A percentile compares a stretch with the other conserved stretches of the same genome.
Conservation (phyloP, 2,113 vertebrate species). For the Charadrius vociferus region DNA sequence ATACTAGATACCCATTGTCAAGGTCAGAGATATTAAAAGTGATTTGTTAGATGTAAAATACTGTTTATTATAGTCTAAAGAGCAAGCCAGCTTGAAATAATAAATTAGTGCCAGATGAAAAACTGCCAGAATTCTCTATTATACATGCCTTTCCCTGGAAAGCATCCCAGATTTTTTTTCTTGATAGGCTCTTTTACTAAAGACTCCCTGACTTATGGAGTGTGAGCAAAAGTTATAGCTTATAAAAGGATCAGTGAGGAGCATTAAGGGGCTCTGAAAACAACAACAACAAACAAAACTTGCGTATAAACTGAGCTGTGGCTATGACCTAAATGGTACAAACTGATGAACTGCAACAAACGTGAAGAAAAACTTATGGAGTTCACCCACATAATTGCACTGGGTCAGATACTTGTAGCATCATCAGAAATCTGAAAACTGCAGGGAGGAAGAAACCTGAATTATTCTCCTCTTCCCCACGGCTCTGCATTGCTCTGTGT, state of each 20-base stretch:
- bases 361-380: background rate
- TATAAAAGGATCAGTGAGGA: slow-evolving; percentile 48
- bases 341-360: slow-evolving; percentile 47
- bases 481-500: background rate
- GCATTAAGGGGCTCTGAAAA: slow-evolving; percentile 45
- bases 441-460: background rate
- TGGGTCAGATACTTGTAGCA: slow-evolving; percentile 38
- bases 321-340: background rate
- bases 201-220: slow-evolving; percentile 62
- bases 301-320: background rate
- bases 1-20: slow-evolving; percentile 52
- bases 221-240: slow-evolving; percentile 60
- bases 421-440: slow-evolving; percentile 47
- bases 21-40: slow-evolving; percentile 36
- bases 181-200: slow-evolving; percentile 55
- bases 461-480: background rate
- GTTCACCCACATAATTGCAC: background rate
- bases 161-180: slow-evolving; percentile 56
- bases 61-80: slow-evolving; percentile 22
- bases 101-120: slow-evolving; percentile 56
- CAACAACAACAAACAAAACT: slow-evolving; percentile 54
- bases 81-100: slow-evolving; percentile 65
- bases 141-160: slow-evolving; percentile 61
- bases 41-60: slow-evolving; percentile 59
- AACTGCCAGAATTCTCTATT: slow-evolving; percentile 42